Base-by-base conservation (phyloP, 2,113 vertebrate species). In the Phycodurus eques region DNA sequence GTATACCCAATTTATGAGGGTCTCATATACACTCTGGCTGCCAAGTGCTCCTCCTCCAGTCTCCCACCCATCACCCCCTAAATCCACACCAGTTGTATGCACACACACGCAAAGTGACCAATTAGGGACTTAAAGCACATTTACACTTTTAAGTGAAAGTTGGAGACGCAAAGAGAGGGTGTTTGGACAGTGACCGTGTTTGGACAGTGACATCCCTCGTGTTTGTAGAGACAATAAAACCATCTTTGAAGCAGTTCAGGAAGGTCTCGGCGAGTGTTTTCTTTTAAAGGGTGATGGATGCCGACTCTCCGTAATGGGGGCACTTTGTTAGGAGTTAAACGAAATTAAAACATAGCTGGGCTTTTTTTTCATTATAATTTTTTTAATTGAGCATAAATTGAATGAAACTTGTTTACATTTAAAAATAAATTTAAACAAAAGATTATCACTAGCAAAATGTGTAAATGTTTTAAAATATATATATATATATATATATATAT, bases 81-180 rank as follows among this genome's bases (percentile, higher is more conserved):
- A 68, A 73, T 74, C 43, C 44, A 56, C 74, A 76, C 10, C 35
- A 2, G 53, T 61, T 76, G 72, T 72, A 79, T 54, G 75, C 70
- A 80, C 74, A 71, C 61, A 75, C 70, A 80, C 70, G 71, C 70
- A 27, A 71, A 81, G 76, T 73, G 74, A 84, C 74, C 85, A 84
- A 90, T 75, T 76, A 67, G 77, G n/a, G 68, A 72, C 57, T 87
- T 85, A 69, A 84, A 87, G 82, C 51, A 73, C 72, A 88, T 90
- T 85, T 74, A 80, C 86, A 89, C 87, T 68, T 27, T 27, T 53
- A 59, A 71, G 68, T 65, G 77, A 76, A 75, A 82, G 46, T 39
- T 9, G 27, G 49, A 66, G 77, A 33, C 64, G 67, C 76, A 85
- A 80, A 82, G 75, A 80, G 71, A 75, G 43, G 51, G 68, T 70